Evolutionary conservation across 2,888 invertebrate species (phyloP).

Genomic region (Archips xylosteana): DNA sequence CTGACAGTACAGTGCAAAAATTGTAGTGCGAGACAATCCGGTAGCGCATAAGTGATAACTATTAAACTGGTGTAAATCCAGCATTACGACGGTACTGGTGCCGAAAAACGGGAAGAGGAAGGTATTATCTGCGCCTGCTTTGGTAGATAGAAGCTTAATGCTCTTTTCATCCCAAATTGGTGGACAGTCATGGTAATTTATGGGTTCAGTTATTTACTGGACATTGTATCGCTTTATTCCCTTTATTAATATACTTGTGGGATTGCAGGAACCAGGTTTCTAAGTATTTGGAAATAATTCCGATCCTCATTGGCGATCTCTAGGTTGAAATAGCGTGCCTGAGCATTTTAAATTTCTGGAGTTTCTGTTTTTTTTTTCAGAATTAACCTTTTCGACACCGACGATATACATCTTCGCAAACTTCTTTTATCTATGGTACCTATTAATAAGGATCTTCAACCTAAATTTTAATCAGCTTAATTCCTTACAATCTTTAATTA

Average conservation of each 20-base stretch:
- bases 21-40: neutral
- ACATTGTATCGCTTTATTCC: slow-evolving; percentile 14
- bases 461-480: too few species aligned
- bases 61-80: neutral
- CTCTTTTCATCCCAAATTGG: slow-evolving; percentile 5
- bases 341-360: too few species aligned
- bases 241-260: neutral
- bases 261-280: neutral
- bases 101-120: neutral
- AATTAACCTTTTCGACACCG: too few species aligned
- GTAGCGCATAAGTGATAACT: neutral
- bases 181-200: slow-evolving; percentile 23
- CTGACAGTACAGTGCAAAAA: too few species aligned
- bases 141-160: slow-evolving; percentile 1
- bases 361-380: too few species aligned
- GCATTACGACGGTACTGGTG: neutral
- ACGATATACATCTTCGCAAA: too few species aligned
- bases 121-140: neutral
- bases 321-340: too few species aligned
- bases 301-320: too few species aligned
- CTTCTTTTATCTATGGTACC: too few species aligned
- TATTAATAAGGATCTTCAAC: too few species aligned
- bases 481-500: too few species aligned
- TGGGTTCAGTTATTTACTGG: neutral
- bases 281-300: neutral